Base-by-base conservation (phyloP, 2,888 invertebrate species). In the Syrista parreyssii region DNA sequence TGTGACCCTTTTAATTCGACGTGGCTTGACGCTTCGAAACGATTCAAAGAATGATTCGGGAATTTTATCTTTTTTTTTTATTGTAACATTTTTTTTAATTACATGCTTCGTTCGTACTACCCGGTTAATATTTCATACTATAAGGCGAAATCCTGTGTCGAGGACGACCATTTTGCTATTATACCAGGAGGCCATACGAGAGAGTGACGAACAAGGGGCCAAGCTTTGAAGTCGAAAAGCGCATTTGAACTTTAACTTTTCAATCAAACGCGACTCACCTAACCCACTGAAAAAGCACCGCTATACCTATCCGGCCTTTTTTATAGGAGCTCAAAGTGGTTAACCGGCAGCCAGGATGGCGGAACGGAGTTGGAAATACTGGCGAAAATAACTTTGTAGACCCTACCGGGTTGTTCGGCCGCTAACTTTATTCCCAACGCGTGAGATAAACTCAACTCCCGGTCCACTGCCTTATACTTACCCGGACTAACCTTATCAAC, bases 381-480 rank as follows among this genome's bases (percentile, higher is more conserved):
- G 71, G 31, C n/a, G 71, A 71, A 71, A 71, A 71, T 71, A 71
- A 71, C 71, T 71, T 71, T 71, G 71, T 33, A 71, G 71, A 71
- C 71, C 33, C 71, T 71, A 15, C 23, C 68, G 75, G 78, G 55
- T 78, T 78, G 75, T 31, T 36, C 40, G 71, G 81, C 79, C 81
- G 84, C 85, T 86, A 88, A 87, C 86, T 87, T 87, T 86, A 87
- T 88, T 87, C 84, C 84, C 84, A 84, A 86, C 86, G 86, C 87
- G 88, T 87, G 84, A 87, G 85, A 87, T 87, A 84, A 85, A 88
- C 86, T 84, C 84, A 82, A 82, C 82, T 83, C 80, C 76, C 35
- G 81, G 77, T 77, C 82, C 78, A 78, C 75, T 80, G 78, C 82
- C 83, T 83, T 80, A 83, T 83, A 83, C 83, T 82, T 84, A 81